Evolutionary conservation across 2,113 vertebrate species (phyloP).

Genomic region (Oceanodroma tethys): DNA sequence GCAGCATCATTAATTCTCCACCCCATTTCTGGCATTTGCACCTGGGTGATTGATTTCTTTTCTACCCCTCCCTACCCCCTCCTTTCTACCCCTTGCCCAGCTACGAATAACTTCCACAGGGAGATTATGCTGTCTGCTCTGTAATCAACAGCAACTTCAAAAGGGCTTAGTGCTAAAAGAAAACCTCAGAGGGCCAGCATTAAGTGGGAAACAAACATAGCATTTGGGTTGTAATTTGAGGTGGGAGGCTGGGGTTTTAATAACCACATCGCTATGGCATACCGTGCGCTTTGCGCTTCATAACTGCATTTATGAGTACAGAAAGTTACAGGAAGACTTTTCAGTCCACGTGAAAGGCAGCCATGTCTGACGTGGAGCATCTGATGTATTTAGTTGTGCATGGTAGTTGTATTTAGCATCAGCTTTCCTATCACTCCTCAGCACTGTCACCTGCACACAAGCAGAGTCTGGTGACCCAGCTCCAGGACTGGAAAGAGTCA

Average conservation of each 20-base stretch:
- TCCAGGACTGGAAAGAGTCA: neutral
- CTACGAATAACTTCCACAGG: neutral
- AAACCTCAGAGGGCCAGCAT: neutral
- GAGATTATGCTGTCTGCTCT: neutral
- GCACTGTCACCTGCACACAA: neutral
- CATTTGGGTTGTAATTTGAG: conserved; percentile 15
- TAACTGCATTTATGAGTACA: neutral
- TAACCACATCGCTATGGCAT: rapidly evolving
- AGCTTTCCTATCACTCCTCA: neutral
- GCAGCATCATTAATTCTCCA: neutral
- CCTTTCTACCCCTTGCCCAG: neutral
- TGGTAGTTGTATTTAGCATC: neutral
- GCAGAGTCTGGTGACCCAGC: neutral
- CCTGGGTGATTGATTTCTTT: neutral
- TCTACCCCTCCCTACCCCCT: too few relatives aligned
- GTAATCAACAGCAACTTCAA: conserved; percentile 35
- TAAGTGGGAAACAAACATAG: conserved; percentile 21
- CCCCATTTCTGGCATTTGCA: neutral
- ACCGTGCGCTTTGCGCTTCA: neutral
- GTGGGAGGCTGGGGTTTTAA: conserved; percentile 30
- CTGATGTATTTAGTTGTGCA: rapidly evolving
- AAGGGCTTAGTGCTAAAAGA: neutral
- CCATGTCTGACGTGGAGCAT: neutral
- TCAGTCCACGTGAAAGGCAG: neutral
- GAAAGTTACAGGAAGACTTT: neutral